These are phyloP conservation scores for Eudyptes chrysolophus DNA, from an alignment of 2,113 vertebrate species.

Conservation along the genomic window DNA sequence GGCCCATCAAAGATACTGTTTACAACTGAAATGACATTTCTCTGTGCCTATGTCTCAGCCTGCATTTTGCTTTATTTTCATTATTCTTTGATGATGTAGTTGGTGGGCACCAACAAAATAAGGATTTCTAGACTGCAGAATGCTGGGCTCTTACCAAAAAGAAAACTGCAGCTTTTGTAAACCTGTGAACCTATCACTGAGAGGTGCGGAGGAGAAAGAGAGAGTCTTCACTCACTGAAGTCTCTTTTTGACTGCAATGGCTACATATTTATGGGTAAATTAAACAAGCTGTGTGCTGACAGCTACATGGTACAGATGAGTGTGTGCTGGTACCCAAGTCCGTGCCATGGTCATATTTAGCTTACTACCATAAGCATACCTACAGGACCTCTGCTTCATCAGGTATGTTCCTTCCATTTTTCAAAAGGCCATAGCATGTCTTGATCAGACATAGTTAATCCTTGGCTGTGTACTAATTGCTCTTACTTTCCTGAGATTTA, in stretches of 20 bases:
- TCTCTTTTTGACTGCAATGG: not conserved
- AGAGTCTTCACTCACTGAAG: not conserved
- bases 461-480: not conserved
- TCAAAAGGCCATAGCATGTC: not conserved
- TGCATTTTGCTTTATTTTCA: not conserved
- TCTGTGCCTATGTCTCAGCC: not conserved
- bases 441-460: not conserved
- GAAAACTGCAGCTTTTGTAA: not conserved
- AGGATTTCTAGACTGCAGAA: not conserved
- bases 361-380: too few species aligned
- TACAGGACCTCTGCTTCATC: not conserved
- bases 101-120: not conserved
- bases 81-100: not conserved
- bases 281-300: not conserved
- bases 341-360: not conserved
- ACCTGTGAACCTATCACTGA: not conserved
- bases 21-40: not conserved
- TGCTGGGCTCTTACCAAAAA: not conserved
- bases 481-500: not conserved
- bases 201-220: not conserved
- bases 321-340: not conserved
- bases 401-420: not conserved
- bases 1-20: not conserved
- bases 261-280: not conserved
- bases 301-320: fast-evolving